Base-by-base conservation (phyloP, 2,797 vertebrate species). In the Odontamblyopus rebecca region DNA sequence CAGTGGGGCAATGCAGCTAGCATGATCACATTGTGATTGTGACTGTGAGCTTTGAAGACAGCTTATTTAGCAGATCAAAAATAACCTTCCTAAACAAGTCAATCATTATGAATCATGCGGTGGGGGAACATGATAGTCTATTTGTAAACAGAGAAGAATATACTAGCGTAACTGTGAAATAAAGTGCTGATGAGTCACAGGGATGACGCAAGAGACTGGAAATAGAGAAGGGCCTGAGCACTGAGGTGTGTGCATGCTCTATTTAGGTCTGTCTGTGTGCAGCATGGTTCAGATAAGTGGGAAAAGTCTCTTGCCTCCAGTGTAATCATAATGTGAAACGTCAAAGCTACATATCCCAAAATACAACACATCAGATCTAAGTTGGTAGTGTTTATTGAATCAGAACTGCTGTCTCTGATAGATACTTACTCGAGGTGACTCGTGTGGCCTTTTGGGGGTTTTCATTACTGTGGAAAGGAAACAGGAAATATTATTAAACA, bases 351-450 rank as follows among this genome's bases (percentile, higher is more conserved):
- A 71, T 67, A 73, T 71, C 69, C 41, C 74, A 70, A 76, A 9
- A n/a, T n/a, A 38, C 18, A 23, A 35, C 35, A 68, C 74, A 74
- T 85, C 85, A 81, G 62, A 74, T 29, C 80, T 70, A 65, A 76
- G 77, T 72, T 18, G 77, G 70, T 80, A 85, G 84, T 68, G 82
- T 74, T 79, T 85, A 88, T 83, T 82, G 80, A 90, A 84, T 90
- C 78, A 86, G 83, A 79, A 54, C 85, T 87, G 35, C 72, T 76
- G 82, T 85, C 85, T 68, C 57, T 7, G 32, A 82, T 74, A 87
- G 84, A 72, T 84, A 92, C 92, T 93, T 89, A 95, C 94, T 91
- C 88, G 93, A 88, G 91, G 81, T 93, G 82, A 94, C 85, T 93
- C 91, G 91, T 85, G 92, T 92, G 75, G 92, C 87, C 85, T 91